Evolutionary conservation across 2,888 invertebrate species (phyloP), one percentile per base, ranked within the genome.

Genomic region (Sesamia inferens): DNA sequence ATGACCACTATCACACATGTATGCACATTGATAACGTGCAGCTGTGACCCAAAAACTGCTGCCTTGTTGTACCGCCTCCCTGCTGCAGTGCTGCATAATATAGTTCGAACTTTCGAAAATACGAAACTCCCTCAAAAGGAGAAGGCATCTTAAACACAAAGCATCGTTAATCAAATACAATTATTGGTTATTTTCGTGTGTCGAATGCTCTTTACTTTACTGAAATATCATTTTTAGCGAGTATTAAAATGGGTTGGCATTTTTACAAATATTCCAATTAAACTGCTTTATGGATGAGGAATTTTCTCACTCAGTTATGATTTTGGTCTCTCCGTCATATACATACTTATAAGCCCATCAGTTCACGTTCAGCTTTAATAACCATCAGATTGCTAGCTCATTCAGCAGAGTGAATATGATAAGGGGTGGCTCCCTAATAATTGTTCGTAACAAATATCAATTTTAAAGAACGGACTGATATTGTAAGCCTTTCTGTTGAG

Each of bases 1-100:
- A 84, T 87, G 89, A 91, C 89, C 85, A 90, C 90, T 92, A 92
- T 92, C 91, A 90, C 91, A 91, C 83, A 90, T 87, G 88, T 88
- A 88, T 81, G 84, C 71, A 81, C 84, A 84, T 80, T 92, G 92
- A 93, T 94, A 95, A 93, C 87, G 89, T 90, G 91, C 95, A 95
- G 95, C 95, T 95, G 95, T 95, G 95, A 94, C 95, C 95, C 89
- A 95, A 92, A 94, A 94, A 92, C 82, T 86, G 81, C 82, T 83
- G 82, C 88, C 89, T 89, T 87, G 88, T 86, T 88, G 81, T 83
- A 88, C 81, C 57, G 68, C 84, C 82, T 82, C 78, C 77, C 76
- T 82, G 63, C 71, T 72, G 81, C 83, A 84, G 76, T 82, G 63
- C 71, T 72, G 81, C 83, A 84, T 76, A 68, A 71, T 77, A 76